Percentiles rank a stretch among this genome's conserved stretches.
These are phyloP conservation scores for Antigone vipio DNA, from an alignment of 2,113 vertebrate genomes.

Conservation along the genomic window DNA sequence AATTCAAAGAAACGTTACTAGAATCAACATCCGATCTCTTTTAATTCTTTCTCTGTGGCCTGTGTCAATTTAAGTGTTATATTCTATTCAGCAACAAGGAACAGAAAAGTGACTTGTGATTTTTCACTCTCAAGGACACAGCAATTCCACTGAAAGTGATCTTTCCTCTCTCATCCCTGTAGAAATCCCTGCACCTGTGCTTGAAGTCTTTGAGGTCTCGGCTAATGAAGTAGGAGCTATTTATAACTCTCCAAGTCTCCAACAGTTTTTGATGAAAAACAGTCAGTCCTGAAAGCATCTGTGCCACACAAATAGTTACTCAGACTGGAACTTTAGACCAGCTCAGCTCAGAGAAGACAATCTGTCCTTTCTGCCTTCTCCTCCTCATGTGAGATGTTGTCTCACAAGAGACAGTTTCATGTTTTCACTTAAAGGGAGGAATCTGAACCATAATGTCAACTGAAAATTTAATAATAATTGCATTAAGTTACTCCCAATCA, in stretches of 20 bases:
- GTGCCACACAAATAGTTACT: constrained; percentile 7
- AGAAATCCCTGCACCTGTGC: constrained; percentile 58
- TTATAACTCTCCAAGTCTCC: constrained; percentile 57
- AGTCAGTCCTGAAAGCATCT: constrained; percentile 46
- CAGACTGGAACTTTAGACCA: constrained; percentile 10
- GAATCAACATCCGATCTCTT: not conserved
- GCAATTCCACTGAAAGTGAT: not conserved
- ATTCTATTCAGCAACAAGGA: not conserved
- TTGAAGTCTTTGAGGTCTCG: constrained; percentile 5
- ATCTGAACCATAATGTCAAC: not conserved
- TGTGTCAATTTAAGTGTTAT: not conserved
- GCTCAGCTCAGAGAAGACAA: not conserved
- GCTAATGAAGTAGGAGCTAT: constrained; percentile 53
- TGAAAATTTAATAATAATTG: not conserved
- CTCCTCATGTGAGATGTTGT: not conserved
- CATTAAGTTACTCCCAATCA: not conserved
- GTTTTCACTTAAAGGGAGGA: not conserved
- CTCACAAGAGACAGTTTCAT: not conserved
- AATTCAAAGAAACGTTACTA: not conserved
- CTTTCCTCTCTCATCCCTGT: constrained; percentile 18
- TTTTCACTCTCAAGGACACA: constrained; percentile 52
- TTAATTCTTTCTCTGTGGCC: not conserved
- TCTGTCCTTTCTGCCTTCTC: not conserved
- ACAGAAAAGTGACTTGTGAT: not conserved
- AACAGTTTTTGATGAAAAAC: constrained; percentile 52